Base-by-base conservation (phyloP, 1,140 invertebrate species). In the Fopius arisanus region DNA sequence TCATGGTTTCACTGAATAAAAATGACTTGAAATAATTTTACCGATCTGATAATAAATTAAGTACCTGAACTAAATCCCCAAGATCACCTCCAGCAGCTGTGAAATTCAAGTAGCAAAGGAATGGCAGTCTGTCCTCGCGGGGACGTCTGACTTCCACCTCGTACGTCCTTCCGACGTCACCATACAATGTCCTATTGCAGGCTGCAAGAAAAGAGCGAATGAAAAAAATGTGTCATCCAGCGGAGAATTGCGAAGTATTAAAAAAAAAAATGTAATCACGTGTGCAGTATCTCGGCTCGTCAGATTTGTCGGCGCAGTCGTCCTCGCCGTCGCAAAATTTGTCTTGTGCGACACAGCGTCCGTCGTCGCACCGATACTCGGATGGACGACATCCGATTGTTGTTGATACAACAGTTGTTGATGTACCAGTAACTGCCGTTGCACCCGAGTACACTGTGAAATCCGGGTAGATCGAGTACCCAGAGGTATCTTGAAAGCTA, bases 121-220 rank as follows among this genome's bases (percentile, higher is more conserved):
- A 94, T 14, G 93, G 93, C 74, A 94, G 88, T 82, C 92, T 89
- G 77, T 93, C 92, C 84, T 94, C 93, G 75, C 91, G 86, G 21
- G 93, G 93, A 75, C 92, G 88, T 67, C 93, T 90, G 40, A 95
- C 90, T 82, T 94, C 93, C 76, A 95, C 84, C 78, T 93, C 91
- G 87, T 95, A 95, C 3, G 93, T 95, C 59, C 92, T 89, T 0
- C 94, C 94, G 16, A 94, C 91, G 79, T 93, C 92, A 1, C 94
- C 94, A 86, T 92, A 94, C 82, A 95, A 93, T 12, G 94, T 95
- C 78, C 92, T 90, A 87, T 96, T 96, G 88, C 94, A 96, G 37
- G 93, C 94, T 95, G 90, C 62, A 90, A 89, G 72, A 79, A 76
- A 80, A 79, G 62, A 73, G 78, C 65, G 67, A 33, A 70, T 73